Conservation (phyloP, 2,113 vertebrate species). For the Ochotona curzoniae region DNA sequence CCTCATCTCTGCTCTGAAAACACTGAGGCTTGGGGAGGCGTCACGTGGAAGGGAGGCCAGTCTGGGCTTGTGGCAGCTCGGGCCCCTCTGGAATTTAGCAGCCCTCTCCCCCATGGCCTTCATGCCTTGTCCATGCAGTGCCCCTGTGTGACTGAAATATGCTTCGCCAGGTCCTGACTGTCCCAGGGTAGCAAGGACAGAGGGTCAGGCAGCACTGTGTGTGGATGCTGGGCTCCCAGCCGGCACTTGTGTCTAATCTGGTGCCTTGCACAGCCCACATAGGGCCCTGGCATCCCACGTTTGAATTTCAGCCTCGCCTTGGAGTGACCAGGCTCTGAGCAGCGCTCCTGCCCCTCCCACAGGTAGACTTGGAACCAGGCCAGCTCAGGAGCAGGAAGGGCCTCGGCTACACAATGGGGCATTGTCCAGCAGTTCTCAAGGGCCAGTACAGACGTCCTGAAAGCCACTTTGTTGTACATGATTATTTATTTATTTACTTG, state of each 20-base stretch:
- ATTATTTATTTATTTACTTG: no score
- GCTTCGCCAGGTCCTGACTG: no score
- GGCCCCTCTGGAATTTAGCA: not conserved
- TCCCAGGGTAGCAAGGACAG: no score
- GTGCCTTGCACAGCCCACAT: slow-evolving; percentile 16
- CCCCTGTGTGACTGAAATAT: no score
- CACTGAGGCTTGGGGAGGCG: not conserved
- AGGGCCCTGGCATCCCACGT: slow-evolving; percentile 20
- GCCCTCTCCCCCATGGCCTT: no score
- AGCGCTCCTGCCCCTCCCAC: not conserved
- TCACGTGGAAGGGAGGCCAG: not conserved
- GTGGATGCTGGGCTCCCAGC: not conserved
- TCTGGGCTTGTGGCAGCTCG: not conserved
- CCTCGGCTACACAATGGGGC: not conserved
- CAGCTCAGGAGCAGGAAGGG: slow-evolving; percentile 1
- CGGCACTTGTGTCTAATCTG: slow-evolving; percentile 42
- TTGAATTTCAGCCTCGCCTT: slow-evolving; percentile 21
- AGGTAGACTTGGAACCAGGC: slow-evolving; percentile 1
- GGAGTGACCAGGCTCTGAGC: slow-evolving; percentile 25
- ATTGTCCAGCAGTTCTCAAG: not conserved
- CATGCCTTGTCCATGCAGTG: no score
- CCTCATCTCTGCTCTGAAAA: not conserved
- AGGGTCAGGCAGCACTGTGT: not conserved
- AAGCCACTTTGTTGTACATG: not conserved
- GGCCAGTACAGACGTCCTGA: not conserved